phyloP scores from a whole-genome alignment of 2,888 invertebrate species.

The Clistopyga incitator region DNA sequence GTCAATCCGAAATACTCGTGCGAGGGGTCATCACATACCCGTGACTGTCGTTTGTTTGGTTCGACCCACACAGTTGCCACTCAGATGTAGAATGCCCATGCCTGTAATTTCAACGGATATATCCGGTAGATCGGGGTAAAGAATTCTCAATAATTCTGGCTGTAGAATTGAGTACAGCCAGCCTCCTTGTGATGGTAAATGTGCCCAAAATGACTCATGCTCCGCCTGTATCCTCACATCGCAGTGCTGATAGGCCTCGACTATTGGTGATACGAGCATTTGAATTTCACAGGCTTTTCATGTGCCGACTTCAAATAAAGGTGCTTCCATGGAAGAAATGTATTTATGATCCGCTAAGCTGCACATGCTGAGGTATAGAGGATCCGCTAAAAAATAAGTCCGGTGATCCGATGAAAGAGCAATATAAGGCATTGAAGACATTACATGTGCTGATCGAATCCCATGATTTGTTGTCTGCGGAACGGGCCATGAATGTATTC shows the following conservation, averaged over 20 bases:
- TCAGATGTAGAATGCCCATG: not conserved
- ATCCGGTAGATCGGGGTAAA: no score
- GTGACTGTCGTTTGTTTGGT: not conserved
- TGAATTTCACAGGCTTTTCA: not conserved
- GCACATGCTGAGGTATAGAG: not conserved
- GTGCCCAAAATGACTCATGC: not conserved
- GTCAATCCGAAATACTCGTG: no score
- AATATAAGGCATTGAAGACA: no score
- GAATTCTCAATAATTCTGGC: no score
- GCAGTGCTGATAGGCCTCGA: no score
- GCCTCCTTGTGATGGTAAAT: no score
- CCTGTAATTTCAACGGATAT: not conserved
- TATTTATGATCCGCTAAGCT: not conserved
- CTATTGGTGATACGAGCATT: conserved; percentile 4
- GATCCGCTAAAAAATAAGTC: conserved; percentile 5
- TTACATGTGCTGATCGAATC: no score
- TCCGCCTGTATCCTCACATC: not conserved
- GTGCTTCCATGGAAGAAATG: not conserved
- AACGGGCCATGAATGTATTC: no score
- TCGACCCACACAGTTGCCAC: not conserved
- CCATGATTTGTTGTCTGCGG: no score
- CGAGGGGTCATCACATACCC: no score
- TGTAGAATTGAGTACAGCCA: no score
- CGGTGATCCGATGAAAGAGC: not conserved
- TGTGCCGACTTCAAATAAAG: not conserved